Evolutionary conservation across 2,113 vertebrate species (phyloP), one percentile per base, ranked within the genome.

Genomic region (Trinectes maculatus): DNA sequence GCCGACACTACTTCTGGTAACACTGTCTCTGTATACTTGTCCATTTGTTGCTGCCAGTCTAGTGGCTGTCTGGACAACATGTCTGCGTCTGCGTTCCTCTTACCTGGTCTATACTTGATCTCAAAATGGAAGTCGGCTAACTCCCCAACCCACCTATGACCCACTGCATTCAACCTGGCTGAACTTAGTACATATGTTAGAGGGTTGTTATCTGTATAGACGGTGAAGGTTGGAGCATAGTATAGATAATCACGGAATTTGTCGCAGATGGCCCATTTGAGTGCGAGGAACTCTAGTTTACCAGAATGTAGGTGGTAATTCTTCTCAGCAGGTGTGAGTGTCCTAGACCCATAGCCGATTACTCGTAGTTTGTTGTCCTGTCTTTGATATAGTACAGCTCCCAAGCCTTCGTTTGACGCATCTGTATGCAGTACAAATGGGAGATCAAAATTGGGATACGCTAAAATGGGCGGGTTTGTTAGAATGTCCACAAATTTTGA

Each of bases 351-450:
- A 13, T 43, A 53, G 0, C 48, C 49, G 3, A 65, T 43, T 2
- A 63, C 47, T 0, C 47, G 0, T 6, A 63, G 4, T 13, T 39
- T 39, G 29, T 25, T 21, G 3, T 21, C 21, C 18, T 63, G 22
- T 1, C 3, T 11, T 16, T 63, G 34, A 6, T 63, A 52, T 1
- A 63, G n/a, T 5, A 52, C 34, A 1, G 34, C 33, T 8, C 47
- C 47, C 10, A 51, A 13, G 1, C 46, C 55, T n/a, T 56, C 10
- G 2, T 68, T 39, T 3, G 67, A 71, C 0, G n/a, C 24, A 21
- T 71, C 60, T 3, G 48, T 66, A 13, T 72, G 54, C 9, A 46
- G 8, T 3, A 46, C 8, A 10, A 67, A 66, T 2, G 55, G 47
- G 1, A 42, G 8, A 4, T 65, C 26, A 15, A 75, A 61, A n/a